Conservation (phyloP, 2,113 vertebrate genomes). For the Smithornis capensis region DNA sequence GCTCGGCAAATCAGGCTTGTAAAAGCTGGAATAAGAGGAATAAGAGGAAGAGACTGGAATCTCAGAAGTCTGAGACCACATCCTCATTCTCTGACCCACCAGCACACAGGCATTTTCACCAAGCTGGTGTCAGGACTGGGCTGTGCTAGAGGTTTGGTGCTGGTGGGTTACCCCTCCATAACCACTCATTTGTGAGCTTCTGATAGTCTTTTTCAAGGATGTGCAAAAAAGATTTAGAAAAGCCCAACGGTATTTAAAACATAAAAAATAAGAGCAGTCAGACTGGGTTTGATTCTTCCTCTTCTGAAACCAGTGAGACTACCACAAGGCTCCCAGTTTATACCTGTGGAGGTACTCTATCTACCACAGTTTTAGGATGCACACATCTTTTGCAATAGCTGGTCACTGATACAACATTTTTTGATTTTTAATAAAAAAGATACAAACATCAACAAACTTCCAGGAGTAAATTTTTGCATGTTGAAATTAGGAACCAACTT, state of each 20-base stretch:
- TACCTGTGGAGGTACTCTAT: not conserved
- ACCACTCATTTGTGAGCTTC: not conserved
- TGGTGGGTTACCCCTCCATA: not conserved
- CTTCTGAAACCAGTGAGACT: not conserved
- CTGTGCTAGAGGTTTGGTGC: not conserved
- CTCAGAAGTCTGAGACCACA: not conserved
- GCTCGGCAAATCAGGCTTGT: not conserved
- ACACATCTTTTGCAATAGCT: not conserved
- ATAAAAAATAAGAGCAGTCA: not conserved
- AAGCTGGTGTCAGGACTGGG: not conserved
- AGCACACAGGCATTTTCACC: not conserved
- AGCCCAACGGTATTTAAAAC: not conserved
- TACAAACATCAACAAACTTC: not conserved
- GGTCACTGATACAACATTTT: not conserved
- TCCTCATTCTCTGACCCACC: not conserved
- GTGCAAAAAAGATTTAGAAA: not conserved
- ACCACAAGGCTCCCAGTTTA: not conserved
- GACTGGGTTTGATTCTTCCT: not conserved
- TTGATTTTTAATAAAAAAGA: not conserved
- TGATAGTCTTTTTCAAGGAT: not conserved
- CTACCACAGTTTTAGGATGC: not conserved
- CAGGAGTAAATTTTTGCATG: not conserved
- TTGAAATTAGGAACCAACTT: not conserved
- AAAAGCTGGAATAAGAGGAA: not conserved
- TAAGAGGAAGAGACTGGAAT: not conserved